Evolutionary conservation across 2,888 invertebrate species (phyloP), one percentile per base, ranked within the genome.

Genomic region (Trissolcus japonicus): DNA sequence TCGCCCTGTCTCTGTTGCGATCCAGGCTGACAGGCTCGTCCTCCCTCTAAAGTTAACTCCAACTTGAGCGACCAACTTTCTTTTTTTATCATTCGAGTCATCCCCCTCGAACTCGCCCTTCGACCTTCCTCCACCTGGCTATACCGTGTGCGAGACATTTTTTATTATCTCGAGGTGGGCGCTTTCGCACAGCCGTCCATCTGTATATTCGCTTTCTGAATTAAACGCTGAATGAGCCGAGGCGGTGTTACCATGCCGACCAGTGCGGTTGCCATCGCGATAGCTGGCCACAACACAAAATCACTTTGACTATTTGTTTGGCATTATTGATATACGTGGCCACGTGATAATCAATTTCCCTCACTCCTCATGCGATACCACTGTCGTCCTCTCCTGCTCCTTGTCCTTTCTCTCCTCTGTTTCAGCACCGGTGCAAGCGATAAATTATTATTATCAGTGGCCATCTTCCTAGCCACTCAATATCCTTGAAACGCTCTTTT

Each of bases 221-320:
- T 85, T 82, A 82, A 82, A 83, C 80, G 78, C 81, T 80, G 83
- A 84, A 84, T 82, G 82, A 85, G 83, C 83, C 82, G 83, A 82
- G 81, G 83, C 79, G 79, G 75, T 79, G 84, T 84, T 83, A 62
- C 81, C 80, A 82, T 82, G 82, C 80, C 62, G 71, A 82, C 82
- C 76, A 75, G 67, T 74, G 68, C 75, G 81, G 88, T 88, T 88
- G 87, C 88, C 88, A 88, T 88, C 88, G 89, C 84, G 85, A 89
- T 88, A 35, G 79, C 82, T 77, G 68, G 82, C 79, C 89, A 88
- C 88, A 89, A 89, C 89, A 89, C 77, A 81, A 86, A 87, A 88
- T 88, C 87, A 87, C 86, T 87, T 82, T 86, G 86, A 87, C 87
- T 85, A 87, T 87, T 87, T 85, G 85, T 86, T 87, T 86, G 84